Conservation (phyloP, 2,888 invertebrate species). For the Sericinus montela region DNA sequence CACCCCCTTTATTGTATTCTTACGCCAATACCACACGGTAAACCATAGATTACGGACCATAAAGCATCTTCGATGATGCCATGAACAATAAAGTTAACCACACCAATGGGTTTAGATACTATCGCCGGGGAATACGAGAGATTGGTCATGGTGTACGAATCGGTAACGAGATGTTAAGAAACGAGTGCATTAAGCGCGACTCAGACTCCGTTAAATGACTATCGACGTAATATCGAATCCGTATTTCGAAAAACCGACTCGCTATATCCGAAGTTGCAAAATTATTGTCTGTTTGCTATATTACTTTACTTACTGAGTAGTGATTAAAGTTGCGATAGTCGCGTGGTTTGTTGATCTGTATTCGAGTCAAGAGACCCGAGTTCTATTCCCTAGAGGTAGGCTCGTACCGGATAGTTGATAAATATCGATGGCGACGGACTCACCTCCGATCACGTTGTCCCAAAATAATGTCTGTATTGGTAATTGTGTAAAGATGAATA, state of each 20-base stretch:
- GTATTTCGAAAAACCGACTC: slow-evolving; percentile 19
- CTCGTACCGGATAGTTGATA: too few species aligned
- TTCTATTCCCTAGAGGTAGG: too few species aligned
- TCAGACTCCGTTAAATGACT: slow-evolving; percentile 40
- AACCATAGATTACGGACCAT: too few species aligned
- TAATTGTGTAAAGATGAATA: too few species aligned
- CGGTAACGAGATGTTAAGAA: slow-evolving; percentile 26
- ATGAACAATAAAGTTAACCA: not conserved
- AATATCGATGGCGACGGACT: too few species aligned
- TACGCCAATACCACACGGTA: too few species aligned
- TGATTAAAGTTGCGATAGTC: too few species aligned
- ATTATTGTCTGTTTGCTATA: not conserved
- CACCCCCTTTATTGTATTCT: too few species aligned
- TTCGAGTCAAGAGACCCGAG: too few species aligned
- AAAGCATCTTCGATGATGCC: not conserved
- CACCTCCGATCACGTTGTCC: too few species aligned
- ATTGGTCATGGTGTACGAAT: slow-evolving; percentile 40
- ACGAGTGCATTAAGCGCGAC: slow-evolving; percentile 20
- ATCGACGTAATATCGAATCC: slow-evolving; percentile 26
- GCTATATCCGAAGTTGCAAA: slow-evolving; percentile 3
- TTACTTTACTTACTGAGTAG: not conserved
- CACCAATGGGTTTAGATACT: slow-evolving; percentile 7
- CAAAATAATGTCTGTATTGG: too few species aligned
- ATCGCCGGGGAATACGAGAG: slow-evolving; percentile 18
- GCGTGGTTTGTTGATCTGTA: too few species aligned